Base-by-base conservation (phyloP, 2,888 invertebrate species). In the Plebejus anna region DNA sequence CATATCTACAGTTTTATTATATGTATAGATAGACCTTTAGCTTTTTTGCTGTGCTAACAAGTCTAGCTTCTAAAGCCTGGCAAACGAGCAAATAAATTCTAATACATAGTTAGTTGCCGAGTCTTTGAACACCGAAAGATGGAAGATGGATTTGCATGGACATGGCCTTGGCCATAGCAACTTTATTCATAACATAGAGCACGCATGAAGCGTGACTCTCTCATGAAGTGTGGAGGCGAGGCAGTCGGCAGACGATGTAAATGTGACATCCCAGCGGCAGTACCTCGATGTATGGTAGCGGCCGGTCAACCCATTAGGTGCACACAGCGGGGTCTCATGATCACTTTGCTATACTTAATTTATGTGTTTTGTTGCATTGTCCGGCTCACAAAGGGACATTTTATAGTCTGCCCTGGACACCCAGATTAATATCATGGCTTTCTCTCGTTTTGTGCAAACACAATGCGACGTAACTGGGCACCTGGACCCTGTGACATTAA, bases 301-400 rank as follows among this genome's bases (percentile, higher is more conserved):
- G 85, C 80, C 85, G 87, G 88, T 88, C 91, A 94, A 93, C 94
- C 93, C 94, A 94, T 94, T 94, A 93, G 89, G 83, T 83, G 79
- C 83, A 84, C 89, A 80, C 93, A 80, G 84, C 93, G 88, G 93
- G 91, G 85, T 89, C 87, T 91, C 91, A 89, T 91, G 92, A 94
- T 94, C 92, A 92, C 92, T 91, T 89, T 88, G 90, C 92, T 89
- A 87, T 88, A 88, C 90, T 90, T 93, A 93, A 94, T 94, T 94
- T 94, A 93, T 93, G 93, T 93, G 87, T 89, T 92, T 92, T 93
- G 93, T 91, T 83, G 88, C 87, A 84, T 92, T 93, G 91, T 93
- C 84, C 88, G 82, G 79, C 81, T 76, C 79, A 91, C 90, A 91
- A 91, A 87, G 79, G 86, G 76, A 80, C 87, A 90, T 91, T 93